Evolutionary conservation across 2,888 invertebrate genomes (phyloP).

Genomic region (Orchesella flavescens): DNA sequence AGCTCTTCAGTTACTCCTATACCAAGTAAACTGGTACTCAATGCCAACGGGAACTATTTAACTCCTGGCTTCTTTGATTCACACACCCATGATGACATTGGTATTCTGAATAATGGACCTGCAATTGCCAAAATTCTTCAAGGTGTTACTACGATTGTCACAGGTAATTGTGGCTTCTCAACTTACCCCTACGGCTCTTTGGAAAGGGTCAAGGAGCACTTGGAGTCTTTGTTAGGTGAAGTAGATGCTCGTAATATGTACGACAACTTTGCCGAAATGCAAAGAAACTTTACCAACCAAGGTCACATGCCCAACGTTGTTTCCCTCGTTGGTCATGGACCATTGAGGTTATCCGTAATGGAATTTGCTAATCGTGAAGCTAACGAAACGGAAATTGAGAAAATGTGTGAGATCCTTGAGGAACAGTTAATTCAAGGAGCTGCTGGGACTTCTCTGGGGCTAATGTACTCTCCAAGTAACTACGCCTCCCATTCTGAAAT

Average conservation of each 20-base stretch:
- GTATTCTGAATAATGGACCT: conserved; percentile 61
- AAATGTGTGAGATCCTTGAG: conserved; percentile 64
- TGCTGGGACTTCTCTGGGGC: conserved; percentile 65
- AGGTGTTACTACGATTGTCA: conserved; percentile 69
- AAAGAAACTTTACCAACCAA: conserved; percentile 12
- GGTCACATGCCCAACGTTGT: conserved; percentile 64
- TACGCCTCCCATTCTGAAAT: conserved; percentile 65
- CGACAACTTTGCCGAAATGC: conserved; percentile 55
- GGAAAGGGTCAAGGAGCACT: conserved; percentile 62
- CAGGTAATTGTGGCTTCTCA: conserved; percentile 71
- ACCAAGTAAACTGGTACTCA: conserved; percentile 39
- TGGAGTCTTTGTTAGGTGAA: conserved; percentile 64
- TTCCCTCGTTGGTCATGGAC: conserved; percentile 70
- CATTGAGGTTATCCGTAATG: conserved; percentile 68
- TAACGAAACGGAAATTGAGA: conserved; percentile 62
- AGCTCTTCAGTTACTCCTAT: neutral
- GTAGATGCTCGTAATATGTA: conserved; percentile 54
- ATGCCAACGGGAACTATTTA: conserved; percentile 59
- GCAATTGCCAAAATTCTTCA: conserved; percentile 68
- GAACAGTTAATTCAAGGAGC: conserved; percentile 65
- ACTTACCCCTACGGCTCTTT: conserved; percentile 66
- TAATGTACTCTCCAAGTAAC: conserved; percentile 70
- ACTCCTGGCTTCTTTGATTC: conserved; percentile 71
- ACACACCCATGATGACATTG: conserved; percentile 70
- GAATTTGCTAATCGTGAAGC: conserved; percentile 69